Conservation (phyloP, 2,113 vertebrate genomes). For the Mustelus asterias region DNA sequence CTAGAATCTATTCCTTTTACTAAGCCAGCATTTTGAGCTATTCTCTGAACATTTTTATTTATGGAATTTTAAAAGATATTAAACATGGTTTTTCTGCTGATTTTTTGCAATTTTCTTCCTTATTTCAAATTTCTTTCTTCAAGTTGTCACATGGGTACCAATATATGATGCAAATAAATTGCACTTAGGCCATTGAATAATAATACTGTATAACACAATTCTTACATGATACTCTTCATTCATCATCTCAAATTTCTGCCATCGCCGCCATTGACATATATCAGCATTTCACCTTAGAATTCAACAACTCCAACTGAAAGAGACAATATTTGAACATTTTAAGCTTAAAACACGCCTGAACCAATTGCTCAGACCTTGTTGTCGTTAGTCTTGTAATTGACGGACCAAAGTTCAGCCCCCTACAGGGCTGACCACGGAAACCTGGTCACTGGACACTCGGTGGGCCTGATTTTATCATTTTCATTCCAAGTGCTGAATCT, state of each 20-base stretch:
- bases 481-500: too few relatives aligned
- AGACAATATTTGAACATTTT: neutral
- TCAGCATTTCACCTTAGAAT: too few relatives aligned
- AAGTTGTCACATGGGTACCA: neutral
- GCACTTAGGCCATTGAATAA: neutral
- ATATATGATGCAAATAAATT: neutral
- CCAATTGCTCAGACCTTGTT: neutral
- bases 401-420: neutral
- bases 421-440: neutral
- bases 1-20: neutral
- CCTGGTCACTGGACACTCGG: neutral
- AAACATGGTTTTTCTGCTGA: neutral
- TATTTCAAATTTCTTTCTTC: neutral
- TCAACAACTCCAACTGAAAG: too few relatives aligned
- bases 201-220: neutral
- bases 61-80: neutral
- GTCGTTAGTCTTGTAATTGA: neutral
- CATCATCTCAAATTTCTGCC: too few relatives aligned
- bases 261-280: too few relatives aligned
- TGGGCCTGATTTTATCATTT: neutral
- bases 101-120: neutral
- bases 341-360: neutral
- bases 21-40: neutral
- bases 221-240: too few relatives aligned
- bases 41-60: neutral